Conservation (phyloP, 2,888 invertebrate genomes). For the Saturnia japonica region DNA sequence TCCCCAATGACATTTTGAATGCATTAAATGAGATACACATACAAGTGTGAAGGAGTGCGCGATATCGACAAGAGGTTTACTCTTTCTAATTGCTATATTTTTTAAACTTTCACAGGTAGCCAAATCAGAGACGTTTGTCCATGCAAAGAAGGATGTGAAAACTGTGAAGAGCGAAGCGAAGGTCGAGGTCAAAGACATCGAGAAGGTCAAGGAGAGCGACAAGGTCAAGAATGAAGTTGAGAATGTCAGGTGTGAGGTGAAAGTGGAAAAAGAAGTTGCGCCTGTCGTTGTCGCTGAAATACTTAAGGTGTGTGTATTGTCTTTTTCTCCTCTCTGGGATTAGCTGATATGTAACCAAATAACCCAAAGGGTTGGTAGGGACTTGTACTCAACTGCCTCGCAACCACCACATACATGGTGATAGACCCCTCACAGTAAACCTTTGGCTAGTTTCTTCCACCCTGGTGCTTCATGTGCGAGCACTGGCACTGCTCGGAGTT, state of each 20-base stretch:
- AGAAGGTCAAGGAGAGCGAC: constrained; percentile 35
- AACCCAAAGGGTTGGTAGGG: too few relatives aligned
- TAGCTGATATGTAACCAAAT: too few relatives aligned
- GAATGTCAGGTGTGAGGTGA: constrained; percentile 5
- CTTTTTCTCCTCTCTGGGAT: too few relatives aligned
- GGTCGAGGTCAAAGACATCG: constrained; percentile 34
- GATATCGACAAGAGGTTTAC: neutral
- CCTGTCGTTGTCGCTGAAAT: constrained; percentile 27
- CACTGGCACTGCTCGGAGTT: too few relatives aligned
- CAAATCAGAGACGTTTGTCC: constrained; percentile 40
- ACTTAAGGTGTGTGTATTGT: constrained; percentile 34
- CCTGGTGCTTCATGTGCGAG: too few relatives aligned
- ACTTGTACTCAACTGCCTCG: too few relatives aligned
- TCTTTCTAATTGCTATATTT: neutral
- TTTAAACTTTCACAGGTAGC: constrained; percentile 16
- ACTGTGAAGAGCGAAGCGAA: constrained; percentile 48
- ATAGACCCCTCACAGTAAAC: too few relatives aligned
- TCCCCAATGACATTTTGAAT: too few relatives aligned
- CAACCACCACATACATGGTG: too few relatives aligned
- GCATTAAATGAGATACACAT: too few relatives aligned
- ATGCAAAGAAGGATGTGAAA: constrained; percentile 46
- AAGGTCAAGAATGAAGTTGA: constrained; percentile 17
- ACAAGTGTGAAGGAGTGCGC: neutral
- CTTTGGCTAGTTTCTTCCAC: too few relatives aligned
- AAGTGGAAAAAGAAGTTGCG: constrained; percentile 26